These are phyloP conservation scores for Pithys albifrons DNA, from an alignment of 2,113 vertebrate species.

Conservation along the genomic window DNA sequence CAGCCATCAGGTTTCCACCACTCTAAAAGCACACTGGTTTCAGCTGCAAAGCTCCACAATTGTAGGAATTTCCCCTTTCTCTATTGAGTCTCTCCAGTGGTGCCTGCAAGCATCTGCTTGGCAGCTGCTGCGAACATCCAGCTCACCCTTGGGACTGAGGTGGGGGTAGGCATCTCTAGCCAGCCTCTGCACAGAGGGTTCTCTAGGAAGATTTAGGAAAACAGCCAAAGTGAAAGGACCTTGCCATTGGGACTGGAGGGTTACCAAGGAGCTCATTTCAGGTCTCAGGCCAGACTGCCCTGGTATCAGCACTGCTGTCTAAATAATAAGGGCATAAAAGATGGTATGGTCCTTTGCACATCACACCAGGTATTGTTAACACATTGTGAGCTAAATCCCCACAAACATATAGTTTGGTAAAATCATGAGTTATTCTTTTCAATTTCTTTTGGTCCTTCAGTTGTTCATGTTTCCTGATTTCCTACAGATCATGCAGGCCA, in stretches of 20 bases:
- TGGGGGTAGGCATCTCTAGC: not conserved
- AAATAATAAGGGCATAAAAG: not conserved
- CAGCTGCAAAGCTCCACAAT: not conserved
- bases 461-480: not conserved
- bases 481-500: not conserved
- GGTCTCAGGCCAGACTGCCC: not conserved
- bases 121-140: not conserved
- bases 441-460: not conserved
- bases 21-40: not conserved
- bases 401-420: not conserved
- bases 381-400: not conserved
- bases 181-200: rapidly evolving
- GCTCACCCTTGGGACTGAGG: not conserved
- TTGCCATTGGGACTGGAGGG: not conserved
- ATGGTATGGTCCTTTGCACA: not conserved
- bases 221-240: not conserved
- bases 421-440: not conserved
- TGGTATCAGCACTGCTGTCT: not conserved
- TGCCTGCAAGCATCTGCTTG: not conserved
- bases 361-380: not conserved
- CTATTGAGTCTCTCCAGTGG: not conserved
- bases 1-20: not conserved
- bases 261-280: not conserved
- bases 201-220: not conserved
- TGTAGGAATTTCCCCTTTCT: not conserved